These are phyloP conservation scores for Orestias chungarensis DNA, from an alignment of 2,797 vertebrate species.

Conservation along the genomic window DNA sequence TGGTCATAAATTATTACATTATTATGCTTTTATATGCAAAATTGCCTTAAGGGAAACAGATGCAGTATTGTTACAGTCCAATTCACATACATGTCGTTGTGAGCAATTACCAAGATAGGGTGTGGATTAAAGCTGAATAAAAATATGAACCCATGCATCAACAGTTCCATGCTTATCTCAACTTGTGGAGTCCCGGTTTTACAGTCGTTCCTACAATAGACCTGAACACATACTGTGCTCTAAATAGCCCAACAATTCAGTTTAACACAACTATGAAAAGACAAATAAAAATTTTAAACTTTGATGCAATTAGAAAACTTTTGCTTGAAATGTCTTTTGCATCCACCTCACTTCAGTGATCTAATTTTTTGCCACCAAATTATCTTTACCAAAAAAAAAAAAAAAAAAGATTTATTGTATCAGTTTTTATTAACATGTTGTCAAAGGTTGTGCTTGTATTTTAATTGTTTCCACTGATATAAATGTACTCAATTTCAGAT, in stretches of 20 bases:
- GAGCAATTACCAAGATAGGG: not conserved
- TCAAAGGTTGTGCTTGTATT: not conserved
- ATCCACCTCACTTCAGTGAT: not conserved
- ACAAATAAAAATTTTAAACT: not conserved
- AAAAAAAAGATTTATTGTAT: no score
- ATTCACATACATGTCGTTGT: not conserved
- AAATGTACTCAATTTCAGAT: not conserved
- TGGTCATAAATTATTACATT: not conserved
- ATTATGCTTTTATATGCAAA: not conserved
- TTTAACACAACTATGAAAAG: not conserved
- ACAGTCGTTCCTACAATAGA: not conserved
- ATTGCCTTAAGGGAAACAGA: not conserved
- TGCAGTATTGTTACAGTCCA: not conserved
- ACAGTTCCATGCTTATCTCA: not conserved
- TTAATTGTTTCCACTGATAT: not conserved
- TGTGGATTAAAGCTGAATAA: not conserved
- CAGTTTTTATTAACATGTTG: no score
- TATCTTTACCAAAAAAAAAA: not conserved
- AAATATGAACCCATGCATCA: not conserved
- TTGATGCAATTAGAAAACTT: not conserved
- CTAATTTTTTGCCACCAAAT: not conserved
- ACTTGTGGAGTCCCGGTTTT: not conserved
- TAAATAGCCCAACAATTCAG: not conserved
- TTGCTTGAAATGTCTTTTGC: not conserved
- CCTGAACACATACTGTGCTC: not conserved